These are phyloP conservation scores for Anser brachyrhynchus DNA, from an alignment of 2,113 vertebrate genomes.

Conservation along the genomic window DNA sequence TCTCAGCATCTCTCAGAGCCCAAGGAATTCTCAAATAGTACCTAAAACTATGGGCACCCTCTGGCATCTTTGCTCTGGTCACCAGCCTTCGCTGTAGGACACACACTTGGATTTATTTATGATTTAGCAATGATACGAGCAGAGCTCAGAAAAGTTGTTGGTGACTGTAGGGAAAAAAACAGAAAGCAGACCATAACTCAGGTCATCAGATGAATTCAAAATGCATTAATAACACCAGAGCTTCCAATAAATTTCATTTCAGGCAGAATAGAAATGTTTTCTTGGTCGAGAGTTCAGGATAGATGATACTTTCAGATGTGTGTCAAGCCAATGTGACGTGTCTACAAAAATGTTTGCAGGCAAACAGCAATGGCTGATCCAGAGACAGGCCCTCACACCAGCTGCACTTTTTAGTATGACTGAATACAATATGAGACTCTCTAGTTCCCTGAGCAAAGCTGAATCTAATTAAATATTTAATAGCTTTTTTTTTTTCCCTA, in stretches of 20 bases:
- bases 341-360: background rate
- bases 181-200: constrained; percentile 43
- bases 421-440: background rate
- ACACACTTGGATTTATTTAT: background rate
- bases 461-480: constrained; percentile 46
- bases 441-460: background rate
- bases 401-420: background rate
- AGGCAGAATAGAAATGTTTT: background rate
- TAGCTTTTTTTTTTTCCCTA: accelerated
- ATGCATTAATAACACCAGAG: constrained; percentile 46
- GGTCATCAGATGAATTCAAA: constrained; percentile 13
- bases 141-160: background rate
- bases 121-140: background rate
- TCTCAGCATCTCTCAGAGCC: background rate
- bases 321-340: background rate
- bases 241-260: constrained; percentile 55
- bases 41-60: background rate
- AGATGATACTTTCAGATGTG: constrained; percentile 57
- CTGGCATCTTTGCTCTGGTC: background rate
- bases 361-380: background rate
- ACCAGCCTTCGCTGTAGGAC: background rate
- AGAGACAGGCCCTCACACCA: background rate
- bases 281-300: background rate
- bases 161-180: constrained; percentile 14
- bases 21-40: background rate